Evolutionary conservation across 1,140 invertebrate species (phyloP).

Genomic region (Drosophila ficusphila): DNA sequence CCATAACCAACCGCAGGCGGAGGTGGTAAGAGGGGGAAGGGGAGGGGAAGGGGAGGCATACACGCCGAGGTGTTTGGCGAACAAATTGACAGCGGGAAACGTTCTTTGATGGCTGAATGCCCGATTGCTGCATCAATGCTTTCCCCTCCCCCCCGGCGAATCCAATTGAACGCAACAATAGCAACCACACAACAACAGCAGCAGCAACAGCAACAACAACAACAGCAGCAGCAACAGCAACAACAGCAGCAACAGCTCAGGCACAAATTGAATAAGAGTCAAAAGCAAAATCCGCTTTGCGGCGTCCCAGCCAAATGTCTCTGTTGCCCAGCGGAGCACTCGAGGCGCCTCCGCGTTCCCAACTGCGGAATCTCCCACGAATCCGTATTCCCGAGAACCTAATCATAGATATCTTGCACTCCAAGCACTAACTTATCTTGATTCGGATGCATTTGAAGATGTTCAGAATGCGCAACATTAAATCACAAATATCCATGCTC

Average conservation of each 20-base stretch:
- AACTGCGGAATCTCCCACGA: not conserved
- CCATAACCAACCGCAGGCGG: slow-evolving; percentile 32
- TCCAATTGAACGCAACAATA: slow-evolving; percentile 76
- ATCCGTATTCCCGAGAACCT: too few species aligned
- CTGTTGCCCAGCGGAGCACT: not conserved
- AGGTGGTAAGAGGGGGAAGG: not conserved
- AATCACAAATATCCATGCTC: too few species aligned
- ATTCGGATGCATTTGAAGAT: too few species aligned
- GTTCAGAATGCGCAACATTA: too few species aligned
- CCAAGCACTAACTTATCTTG: too few species aligned
- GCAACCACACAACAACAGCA: slow-evolving; percentile 14
- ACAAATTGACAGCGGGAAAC: slow-evolving; percentile 37
- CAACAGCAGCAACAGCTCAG: slow-evolving; percentile 2
- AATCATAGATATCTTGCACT: too few species aligned
- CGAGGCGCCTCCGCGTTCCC: not conserved
- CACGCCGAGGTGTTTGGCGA: slow-evolving; percentile 24
- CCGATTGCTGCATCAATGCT: slow-evolving; percentile 5
- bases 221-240: slow-evolving; percentile 12
- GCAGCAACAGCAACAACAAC: not conserved
- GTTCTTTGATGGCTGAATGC: slow-evolving; percentile 27
- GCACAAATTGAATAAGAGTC: slow-evolving; percentile 78
- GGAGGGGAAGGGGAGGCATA: not conserved
- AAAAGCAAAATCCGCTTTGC: slow-evolving; percentile 77
- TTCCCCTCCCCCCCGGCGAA: slow-evolving; percentile 17
- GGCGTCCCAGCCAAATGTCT: slow-evolving; percentile 25